phyloP scores from a whole-genome alignment of 1,140 invertebrate genomes.

The Asobara japonica region DNA sequence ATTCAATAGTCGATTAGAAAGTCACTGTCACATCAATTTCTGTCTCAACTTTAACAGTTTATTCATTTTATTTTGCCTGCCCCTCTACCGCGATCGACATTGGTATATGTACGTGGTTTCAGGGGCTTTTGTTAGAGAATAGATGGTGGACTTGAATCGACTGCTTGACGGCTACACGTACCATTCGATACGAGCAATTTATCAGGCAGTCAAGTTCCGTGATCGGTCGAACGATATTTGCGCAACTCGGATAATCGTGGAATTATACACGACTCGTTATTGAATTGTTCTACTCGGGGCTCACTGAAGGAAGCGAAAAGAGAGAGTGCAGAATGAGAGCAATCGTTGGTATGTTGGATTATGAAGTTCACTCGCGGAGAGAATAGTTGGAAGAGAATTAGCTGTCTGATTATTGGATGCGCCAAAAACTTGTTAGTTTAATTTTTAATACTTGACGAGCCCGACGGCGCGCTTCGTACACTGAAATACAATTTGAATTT shows the following conservation, averaged over 20 bases:
- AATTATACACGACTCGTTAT: constrained; percentile 7
- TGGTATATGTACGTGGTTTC: constrained; percentile 4
- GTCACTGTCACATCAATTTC: not conserved
- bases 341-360: not conserved
- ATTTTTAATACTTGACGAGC: too few species aligned
- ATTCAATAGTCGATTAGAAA: not conserved
- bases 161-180: constrained; percentile 10
- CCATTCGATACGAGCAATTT: constrained; percentile 5
- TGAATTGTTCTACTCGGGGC: not conserved
- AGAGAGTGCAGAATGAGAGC: not conserved
- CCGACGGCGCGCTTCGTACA: too few species aligned
- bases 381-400: too few species aligned
- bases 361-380: too few species aligned
- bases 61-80: not conserved
- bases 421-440: too few species aligned
- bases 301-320: not conserved
- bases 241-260: constrained; percentile 11
- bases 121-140: constrained; percentile 11
- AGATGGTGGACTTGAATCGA: constrained; percentile 1
- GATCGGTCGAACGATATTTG: constrained; percentile 18
- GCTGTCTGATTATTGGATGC: too few species aligned
- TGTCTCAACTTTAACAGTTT: not conserved
- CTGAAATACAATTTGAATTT: too few species aligned
- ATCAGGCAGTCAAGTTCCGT: constrained; percentile 1
- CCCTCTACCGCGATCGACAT: not conserved